These are phyloP conservation scores for Pteronotus mesoamericanus DNA, from an alignment of 2,797 vertebrate species.

Conservation along the genomic window DNA sequence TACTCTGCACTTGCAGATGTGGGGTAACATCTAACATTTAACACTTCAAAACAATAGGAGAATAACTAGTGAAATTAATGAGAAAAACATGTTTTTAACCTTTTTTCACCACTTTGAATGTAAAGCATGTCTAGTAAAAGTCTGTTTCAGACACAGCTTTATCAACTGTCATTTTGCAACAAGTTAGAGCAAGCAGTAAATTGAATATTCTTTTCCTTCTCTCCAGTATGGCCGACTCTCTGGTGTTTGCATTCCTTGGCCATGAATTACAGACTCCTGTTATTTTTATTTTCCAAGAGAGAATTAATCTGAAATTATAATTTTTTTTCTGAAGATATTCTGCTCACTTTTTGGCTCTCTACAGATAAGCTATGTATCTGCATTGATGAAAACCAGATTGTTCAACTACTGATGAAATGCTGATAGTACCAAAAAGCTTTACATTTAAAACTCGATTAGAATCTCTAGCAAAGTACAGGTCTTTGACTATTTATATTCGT, in stretches of 20 bases:
- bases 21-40: conserved; percentile 22
- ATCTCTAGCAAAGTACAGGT: neutral
- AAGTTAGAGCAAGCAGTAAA: neutral
- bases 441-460: neutral
- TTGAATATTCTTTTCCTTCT: neutral
- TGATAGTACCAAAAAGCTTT: conserved; percentile 18
- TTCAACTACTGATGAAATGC: conserved; percentile 48
- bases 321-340: conserved; percentile 43
- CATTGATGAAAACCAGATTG: conserved; percentile 66
- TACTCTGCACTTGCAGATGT: conserved; percentile 26
- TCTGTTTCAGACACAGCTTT: neutral
- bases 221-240: neutral
- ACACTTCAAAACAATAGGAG: conserved; percentile 40
- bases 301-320: conserved; percentile 62
- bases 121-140: neutral
- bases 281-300: conserved; percentile 57
- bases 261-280: conserved; percentile 54
- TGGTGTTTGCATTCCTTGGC: neutral
- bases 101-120: neutral
- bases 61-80: neutral
- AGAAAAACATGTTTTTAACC: neutral
- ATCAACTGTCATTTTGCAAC: neutral
- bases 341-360: conserved; percentile 37
- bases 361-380: conserved; percentile 46
- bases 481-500: neutral